A percentile compares a stretch with the other conserved stretches of the same genome.
Evolutionary conservation across 2,888 invertebrate species (phyloP).

Genomic region (Dolichopus griseipennis): DNA sequence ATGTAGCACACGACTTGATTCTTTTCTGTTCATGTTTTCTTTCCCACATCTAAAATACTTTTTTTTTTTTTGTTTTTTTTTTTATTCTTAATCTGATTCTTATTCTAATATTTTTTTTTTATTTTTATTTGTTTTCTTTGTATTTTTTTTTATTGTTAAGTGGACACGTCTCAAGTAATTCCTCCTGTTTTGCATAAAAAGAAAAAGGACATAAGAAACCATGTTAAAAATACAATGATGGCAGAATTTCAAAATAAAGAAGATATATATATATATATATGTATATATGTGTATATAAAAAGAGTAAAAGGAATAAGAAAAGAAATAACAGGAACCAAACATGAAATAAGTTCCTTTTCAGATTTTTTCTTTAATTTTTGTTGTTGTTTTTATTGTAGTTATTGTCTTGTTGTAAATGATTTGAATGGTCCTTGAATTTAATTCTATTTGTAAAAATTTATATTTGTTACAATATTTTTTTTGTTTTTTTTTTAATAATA

Average conservation of each 20-base stretch:
- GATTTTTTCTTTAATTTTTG: neutral
- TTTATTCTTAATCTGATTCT: neutral
- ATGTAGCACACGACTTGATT: neutral
- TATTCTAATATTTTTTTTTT: neutral
- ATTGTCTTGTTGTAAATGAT: neutral
- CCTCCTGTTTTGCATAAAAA: slow-evolving; percentile 9
- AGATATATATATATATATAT: too few relatives aligned
- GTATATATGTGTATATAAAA: too few relatives aligned
- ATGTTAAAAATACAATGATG: neutral
- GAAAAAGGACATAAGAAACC: neutral
- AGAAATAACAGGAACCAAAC: neutral
- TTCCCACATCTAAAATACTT: neutral
- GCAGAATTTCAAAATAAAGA: neutral
- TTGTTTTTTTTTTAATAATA: neutral
- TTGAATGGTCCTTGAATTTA: slow-evolving; percentile 4
- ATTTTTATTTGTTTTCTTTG: neutral
- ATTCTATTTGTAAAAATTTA: neutral
- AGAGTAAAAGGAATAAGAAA: neutral
- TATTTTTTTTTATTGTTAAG: slow-evolving; percentile 6
- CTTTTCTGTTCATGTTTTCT: neutral
- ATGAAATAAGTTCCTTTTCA: neutral
- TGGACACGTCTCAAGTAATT: slow-evolving; percentile 12
- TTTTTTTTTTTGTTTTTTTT: neutral
- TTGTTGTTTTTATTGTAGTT: neutral
- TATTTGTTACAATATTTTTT: neutral